A percentile compares a stretch with the other conserved stretches of the same genome.
These are phyloP conservation scores for Creontiades dilutus DNA, from an alignment of 2,888 invertebrate species.

Conservation along the genomic window DNA sequence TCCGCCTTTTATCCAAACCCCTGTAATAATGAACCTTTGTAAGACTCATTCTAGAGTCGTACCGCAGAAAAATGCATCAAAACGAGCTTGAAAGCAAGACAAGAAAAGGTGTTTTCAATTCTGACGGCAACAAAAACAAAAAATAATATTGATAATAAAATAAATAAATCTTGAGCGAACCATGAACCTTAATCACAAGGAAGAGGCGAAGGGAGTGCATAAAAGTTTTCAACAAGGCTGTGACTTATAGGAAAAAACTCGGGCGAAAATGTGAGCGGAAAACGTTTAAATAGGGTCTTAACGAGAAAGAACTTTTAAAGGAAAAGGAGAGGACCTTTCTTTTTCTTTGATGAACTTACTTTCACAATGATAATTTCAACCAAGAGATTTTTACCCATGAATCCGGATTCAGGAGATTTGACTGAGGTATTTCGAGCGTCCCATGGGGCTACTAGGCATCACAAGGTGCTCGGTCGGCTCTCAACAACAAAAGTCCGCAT, in stretches of 20 bases:
- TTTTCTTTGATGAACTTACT: background rate
- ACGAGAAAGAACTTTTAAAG: background rate
- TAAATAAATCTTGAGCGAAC: background rate
- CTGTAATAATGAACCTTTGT: too few species aligned
- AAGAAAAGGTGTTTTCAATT: too few species aligned
- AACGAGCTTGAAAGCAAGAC: too few species aligned
- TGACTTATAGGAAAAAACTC: background rate
- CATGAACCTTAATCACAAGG: background rate
- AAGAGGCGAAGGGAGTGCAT: background rate
- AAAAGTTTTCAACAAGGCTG: constrained; percentile 6
- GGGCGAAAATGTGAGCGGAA: background rate
- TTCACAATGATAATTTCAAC: background rate
- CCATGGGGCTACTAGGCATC: too few species aligned
- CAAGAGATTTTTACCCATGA: background rate
- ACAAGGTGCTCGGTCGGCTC: too few species aligned
- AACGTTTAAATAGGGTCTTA: background rate
- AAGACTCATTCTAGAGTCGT: too few species aligned
- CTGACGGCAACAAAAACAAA: too few species aligned
- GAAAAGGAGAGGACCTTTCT: background rate
- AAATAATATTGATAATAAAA: too few species aligned
- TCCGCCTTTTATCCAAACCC: too few species aligned
- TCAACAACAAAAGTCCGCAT: too few species aligned
- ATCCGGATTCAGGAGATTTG: background rate
- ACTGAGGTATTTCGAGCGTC: too few species aligned
- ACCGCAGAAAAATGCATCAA: too few species aligned